Evolutionary conservation across 2,113 vertebrate species (phyloP).

Genomic region (Halcyon malimbica): DNA sequence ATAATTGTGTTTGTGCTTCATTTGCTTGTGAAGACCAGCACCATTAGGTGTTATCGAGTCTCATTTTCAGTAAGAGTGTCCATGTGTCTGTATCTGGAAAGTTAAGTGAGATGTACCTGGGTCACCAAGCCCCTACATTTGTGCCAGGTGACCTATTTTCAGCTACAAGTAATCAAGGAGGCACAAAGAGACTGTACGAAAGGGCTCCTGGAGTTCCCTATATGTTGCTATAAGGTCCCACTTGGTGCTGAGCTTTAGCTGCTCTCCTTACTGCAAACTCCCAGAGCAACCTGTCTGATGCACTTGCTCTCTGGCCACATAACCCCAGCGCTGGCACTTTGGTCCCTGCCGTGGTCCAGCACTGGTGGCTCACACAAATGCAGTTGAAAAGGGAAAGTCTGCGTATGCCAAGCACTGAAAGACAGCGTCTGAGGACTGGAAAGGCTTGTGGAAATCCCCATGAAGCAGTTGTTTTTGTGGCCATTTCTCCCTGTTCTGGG

Average conservation of each 20-base stretch:
- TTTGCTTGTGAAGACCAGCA: background rate
- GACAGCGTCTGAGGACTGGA: rapidly evolving
- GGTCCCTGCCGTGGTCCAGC: background rate
- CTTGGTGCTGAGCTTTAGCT: rapidly evolving
- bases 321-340: background rate
- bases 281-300: background rate
- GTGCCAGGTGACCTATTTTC: background rate
- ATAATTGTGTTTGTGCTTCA: background rate
- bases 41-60: rapidly evolving
- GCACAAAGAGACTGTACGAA: background rate
- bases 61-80: background rate
- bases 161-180: background rate
- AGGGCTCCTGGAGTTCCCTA: background rate
- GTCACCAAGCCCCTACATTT: background rate
- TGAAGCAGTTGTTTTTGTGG: background rate
- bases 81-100: background rate
- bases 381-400: background rate
- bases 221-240: rapidly evolving
- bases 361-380: background rate
- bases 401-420: rapidly evolving
- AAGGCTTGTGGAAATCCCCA: background rate
- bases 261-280: background rate
- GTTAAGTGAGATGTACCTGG: background rate
- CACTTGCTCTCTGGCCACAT: background rate
- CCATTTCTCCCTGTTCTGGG: background rate